Percentiles rank a stretch among this genome's conserved stretches.
These are phyloP conservation scores for Alosa alosa DNA, from an alignment of 2,113 vertebrate genomes.

Conservation along the genomic window DNA sequence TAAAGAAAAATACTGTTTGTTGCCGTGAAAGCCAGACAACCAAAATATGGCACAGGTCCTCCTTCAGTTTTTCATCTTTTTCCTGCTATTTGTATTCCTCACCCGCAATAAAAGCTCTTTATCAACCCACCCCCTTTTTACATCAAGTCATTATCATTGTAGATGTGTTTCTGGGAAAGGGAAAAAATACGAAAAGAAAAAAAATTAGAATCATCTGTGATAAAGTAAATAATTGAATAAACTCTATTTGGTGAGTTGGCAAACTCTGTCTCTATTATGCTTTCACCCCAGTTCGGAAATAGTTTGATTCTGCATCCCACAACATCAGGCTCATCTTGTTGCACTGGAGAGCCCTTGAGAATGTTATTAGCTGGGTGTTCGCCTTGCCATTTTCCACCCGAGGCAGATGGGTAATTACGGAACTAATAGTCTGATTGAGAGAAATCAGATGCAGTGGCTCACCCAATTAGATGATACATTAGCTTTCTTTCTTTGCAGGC, in stretches of 20 bases:
- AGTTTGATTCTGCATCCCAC: constrained; percentile 84
- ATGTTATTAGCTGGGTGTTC: constrained; percentile 99
- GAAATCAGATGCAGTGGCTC: constrained; percentile 99
- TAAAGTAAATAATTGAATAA: constrained; percentile 61
- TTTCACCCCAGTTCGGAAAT: constrained; percentile 83
- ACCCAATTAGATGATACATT: constrained; percentile 99
- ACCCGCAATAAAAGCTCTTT: constrained; percentile 24
- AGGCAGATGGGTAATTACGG: constrained; percentile 99
- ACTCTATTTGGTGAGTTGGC: constrained; percentile 58
- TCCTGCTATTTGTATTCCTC: constrained; percentile 22
- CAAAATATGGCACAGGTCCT: background rate
- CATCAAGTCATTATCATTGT: constrained; percentile 26
- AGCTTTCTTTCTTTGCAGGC: constrained; percentile 99
- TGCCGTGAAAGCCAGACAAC: background rate
- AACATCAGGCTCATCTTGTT: constrained; percentile 94
- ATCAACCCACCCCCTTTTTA: constrained; percentile 20
- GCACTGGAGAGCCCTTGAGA: constrained; percentile 99
- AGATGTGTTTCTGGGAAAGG: constrained; percentile 29
- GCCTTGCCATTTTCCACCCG: constrained; percentile 92
- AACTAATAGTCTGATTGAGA: constrained; percentile 99
- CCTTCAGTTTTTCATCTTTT: background rate
- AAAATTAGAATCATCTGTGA: constrained; percentile 43
- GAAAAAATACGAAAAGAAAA: background rate
- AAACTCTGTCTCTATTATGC: constrained; percentile 67
- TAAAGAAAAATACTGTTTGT: background rate